Evolutionary conservation across 1,140 invertebrate genomes (phyloP).

Genomic region (Cylas formicarius): DNA sequence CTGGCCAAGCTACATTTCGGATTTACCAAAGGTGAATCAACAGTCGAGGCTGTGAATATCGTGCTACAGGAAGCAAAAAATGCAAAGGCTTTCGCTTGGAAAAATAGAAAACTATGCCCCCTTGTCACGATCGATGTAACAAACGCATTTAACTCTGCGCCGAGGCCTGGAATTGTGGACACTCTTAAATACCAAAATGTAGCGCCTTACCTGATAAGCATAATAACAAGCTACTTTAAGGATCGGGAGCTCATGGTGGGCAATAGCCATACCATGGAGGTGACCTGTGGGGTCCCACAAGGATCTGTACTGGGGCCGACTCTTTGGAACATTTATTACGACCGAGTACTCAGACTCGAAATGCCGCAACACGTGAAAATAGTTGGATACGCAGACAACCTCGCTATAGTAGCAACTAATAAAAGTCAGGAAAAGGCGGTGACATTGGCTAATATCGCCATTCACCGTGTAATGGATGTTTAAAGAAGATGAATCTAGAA

Average conservation of each 20-base stretch:
- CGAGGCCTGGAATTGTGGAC: too few species aligned
- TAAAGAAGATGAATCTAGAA: neutral
- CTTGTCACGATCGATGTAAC: too few species aligned
- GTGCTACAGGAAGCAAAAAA: too few species aligned
- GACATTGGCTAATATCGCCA: too few species aligned
- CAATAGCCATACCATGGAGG: constrained; percentile 18
- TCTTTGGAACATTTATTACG: constrained; percentile 36
- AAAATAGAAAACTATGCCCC: too few species aligned
- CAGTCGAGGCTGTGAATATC: too few species aligned
- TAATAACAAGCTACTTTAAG: constrained; percentile 37
- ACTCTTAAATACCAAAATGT: too few species aligned
- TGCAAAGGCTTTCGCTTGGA: too few species aligned
- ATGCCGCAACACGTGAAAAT: constrained; percentile 18
- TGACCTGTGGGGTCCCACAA: constrained; percentile 33
- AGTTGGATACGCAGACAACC: constrained; percentile 33
- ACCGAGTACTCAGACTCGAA: constrained; percentile 27
- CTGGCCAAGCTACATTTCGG: too few species aligned
- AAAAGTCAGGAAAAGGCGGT: neutral
- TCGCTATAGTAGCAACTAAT: constrained; percentile 18
- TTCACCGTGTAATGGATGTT: too few species aligned
- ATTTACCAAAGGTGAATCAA: too few species aligned
- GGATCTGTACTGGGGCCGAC: constrained; percentile 33
- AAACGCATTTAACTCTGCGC: too few species aligned
- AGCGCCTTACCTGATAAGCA: constrained; percentile 21
- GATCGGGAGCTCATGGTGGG: constrained; percentile 24